Percentiles rank a stretch among this genome's conserved stretches.
These are phyloP conservation scores for Turritopsis rubra DNA, from an alignment of 30 jellyfish, hydroid and myxozoan species.

Conservation along the genomic window DNA sequence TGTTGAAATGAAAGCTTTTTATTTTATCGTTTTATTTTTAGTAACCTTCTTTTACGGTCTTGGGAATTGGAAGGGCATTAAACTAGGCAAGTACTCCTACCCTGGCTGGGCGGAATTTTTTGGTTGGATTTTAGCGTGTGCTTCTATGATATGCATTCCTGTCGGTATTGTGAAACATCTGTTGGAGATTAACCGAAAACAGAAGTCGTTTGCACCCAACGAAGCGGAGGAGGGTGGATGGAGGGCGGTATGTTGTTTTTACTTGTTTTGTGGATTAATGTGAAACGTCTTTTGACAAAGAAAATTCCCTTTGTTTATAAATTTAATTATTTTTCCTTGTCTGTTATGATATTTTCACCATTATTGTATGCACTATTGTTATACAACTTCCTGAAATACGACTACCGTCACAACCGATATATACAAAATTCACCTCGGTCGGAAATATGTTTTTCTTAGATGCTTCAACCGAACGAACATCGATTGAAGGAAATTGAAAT, in stretches of 20 bases:
- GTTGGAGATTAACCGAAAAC: not conserved
- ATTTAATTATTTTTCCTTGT: no score
- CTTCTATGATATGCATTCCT: slow-evolving; percentile 71
- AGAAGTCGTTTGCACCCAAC: not conserved
- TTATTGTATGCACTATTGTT: no score
- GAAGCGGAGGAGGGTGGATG: not conserved
- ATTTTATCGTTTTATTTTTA: not conserved
- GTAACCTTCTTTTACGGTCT: slow-evolving; percentile 24
- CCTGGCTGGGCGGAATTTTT: slow-evolving; percentile 84
- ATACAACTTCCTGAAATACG: no score
- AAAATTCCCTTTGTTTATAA: no score
- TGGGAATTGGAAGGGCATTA: slow-evolving; percentile 46
- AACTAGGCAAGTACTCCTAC: slow-evolving; percentile 43
- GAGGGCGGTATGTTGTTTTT: not conserved
- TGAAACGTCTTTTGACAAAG: no score
- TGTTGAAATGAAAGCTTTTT: no score
- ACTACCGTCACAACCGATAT: no score
- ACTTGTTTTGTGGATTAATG: no score
- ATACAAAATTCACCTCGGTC: no score
- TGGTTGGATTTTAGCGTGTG: slow-evolving; percentile 67
- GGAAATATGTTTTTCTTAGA: no score
- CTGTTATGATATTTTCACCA: no score
- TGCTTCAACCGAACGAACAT: not conserved
- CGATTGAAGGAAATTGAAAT: not conserved
- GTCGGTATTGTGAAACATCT: slow-evolving; percentile 41